These are phyloP conservation scores for Trachelipus rathkii DNA, from an alignment of 1,140 invertebrate genomes.

Conservation along the genomic window DNA sequence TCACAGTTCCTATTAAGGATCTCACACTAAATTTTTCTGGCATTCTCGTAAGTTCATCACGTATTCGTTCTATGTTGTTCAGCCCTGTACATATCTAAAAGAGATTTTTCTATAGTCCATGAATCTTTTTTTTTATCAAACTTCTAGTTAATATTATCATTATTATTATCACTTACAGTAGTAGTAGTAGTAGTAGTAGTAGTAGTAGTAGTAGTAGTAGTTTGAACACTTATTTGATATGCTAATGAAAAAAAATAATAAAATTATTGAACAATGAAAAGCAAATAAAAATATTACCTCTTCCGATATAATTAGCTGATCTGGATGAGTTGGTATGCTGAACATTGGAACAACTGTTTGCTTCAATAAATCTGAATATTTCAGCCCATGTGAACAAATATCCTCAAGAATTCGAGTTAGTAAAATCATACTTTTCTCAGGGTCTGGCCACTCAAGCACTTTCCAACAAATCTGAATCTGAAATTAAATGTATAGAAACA, in stretches of 20 bases:
- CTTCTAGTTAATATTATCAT: too few relatives aligned
- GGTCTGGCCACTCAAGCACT: conserved; percentile 42
- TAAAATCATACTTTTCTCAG: conserved; percentile 37
- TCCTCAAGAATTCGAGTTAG: conserved; percentile 40
- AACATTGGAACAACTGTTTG: conserved; percentile 38
- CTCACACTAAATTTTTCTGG: conserved; percentile 32
- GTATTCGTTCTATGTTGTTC: conserved; percentile 42
- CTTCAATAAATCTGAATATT: conserved; percentile 36
- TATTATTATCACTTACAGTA: too few relatives aligned
- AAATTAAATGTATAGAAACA: neutral
- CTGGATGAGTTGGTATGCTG: conserved; percentile 26
- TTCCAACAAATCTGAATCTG: conserved; percentile 42
- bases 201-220: too few relatives aligned
- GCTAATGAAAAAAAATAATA: too few relatives aligned
- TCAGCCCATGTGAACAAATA: conserved; percentile 34
- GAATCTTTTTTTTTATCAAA: too few relatives aligned
- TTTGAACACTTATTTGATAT: too few relatives aligned
- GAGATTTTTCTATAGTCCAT: too few relatives aligned
- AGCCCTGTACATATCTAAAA: conserved; percentile 41
- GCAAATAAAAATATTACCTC: neutral
- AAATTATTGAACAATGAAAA: too few relatives aligned
- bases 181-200: too few relatives aligned
- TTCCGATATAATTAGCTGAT: conserved; percentile 34
- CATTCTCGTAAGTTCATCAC: conserved; percentile 33
- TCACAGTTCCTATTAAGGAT: conserved; percentile 27